Evolutionary conservation across 2,113 vertebrate species (phyloP).

Genomic region (Turnix velox): DNA sequence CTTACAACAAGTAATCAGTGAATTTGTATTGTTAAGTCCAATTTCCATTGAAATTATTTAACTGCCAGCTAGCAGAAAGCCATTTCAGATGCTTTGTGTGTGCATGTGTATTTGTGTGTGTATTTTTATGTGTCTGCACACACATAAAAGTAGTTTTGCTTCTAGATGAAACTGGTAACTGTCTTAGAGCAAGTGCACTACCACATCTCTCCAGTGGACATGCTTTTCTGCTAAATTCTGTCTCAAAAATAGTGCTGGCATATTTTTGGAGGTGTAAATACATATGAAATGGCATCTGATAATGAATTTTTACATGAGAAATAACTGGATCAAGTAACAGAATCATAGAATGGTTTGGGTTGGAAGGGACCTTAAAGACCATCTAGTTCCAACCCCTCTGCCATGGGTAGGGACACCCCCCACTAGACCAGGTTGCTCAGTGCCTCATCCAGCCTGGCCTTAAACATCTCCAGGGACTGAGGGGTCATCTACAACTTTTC

Average conservation of each 20-base stretch:
- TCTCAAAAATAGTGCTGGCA: background rate
- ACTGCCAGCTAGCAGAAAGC: background rate
- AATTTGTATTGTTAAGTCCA: background rate
- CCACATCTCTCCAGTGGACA: background rate
- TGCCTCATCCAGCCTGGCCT: too few species aligned
- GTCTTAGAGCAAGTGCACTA: background rate
- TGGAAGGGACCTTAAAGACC: too few species aligned
- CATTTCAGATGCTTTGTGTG: background rate
- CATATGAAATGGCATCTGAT: background rate
- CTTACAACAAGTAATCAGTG: background rate
- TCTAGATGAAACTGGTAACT: background rate
- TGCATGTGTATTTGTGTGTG: accelerated
- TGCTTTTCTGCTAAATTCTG: background rate
- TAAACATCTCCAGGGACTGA: too few species aligned
- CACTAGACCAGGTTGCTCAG: too few species aligned
- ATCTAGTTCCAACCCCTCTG: too few species aligned
- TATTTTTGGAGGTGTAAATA: background rate
- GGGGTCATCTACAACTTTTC: too few species aligned
- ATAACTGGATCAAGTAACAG: background rate
- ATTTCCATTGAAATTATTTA: background rate
- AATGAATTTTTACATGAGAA: background rate
- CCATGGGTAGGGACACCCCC: too few species aligned
- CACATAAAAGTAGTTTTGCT: background rate
- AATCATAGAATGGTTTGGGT: too few species aligned
- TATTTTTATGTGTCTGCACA: background rate